Evolutionary conservation across 2,113 vertebrate genomes (phyloP), one percentile per base, ranked within the genome.

Genomic region (Bos javanicus): DNA sequence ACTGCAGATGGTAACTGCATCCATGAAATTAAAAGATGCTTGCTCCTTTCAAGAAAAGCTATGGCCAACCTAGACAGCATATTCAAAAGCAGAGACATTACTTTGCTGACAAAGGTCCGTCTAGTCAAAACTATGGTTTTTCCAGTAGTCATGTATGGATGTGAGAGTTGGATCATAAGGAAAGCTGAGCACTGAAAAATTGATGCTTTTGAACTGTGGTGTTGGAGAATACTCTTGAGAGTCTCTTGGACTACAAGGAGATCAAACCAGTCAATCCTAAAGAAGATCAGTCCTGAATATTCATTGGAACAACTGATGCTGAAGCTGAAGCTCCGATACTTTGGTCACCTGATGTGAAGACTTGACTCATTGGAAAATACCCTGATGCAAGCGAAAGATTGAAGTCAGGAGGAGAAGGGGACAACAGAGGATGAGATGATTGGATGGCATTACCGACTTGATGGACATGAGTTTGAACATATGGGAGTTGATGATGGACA

Each of bases 111-210:
- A 21, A 71, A 64, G 30, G 15, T n/a, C 30, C 3, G 0, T n/a
- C 33, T 64, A n/a, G 62, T 64, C 33, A n/a, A 17, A 71, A 5
- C n/a, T 39, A 6, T 71, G 19, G 67, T 71, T 71, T 71, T 71
- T 71, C n/a, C n/a, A 39, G 19, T 39, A 39, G 67, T 39, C 67
- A 23, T 6, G n/a, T 71, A 36, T 2, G 2, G 19, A 71, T 71
- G n/a, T 71, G 67, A 71, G 67, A 71, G n/a, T 36, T 71, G 67
- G n/a, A 71, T n/a, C 5, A 23, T 23, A 23, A 71, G 5, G 19
- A 36, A 71, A 6, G 67, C n/a, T 39, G 67, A 71, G 19, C 2
- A 0, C 67, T 0, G 1, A 71, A 71, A 19, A 23, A 71, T 39
- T 71, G n/a, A 71, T 39, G n/a, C n/a, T 36, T 39, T 71, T 71